Percentiles rank a stretch among this genome's conserved stretches.
Evolutionary conservation across 2,888 invertebrate genomes (phyloP).

Genomic region (Geophilus truncorum): DNA sequence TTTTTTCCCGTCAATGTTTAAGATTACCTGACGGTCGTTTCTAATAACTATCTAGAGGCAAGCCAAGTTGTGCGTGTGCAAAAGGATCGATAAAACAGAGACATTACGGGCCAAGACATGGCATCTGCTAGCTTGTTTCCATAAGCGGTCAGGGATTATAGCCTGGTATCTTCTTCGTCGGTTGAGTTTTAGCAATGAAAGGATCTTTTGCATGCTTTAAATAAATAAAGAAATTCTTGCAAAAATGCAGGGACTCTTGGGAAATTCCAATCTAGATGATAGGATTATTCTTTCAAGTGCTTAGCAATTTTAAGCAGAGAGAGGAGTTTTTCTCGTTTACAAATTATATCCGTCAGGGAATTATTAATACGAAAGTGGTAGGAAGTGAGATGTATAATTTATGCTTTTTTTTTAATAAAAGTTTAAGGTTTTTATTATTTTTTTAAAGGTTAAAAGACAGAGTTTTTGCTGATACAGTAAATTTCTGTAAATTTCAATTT

Average conservation of each 20-base stretch:
- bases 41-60: constrained; percentile 25
- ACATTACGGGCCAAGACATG: constrained; percentile 1
- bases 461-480: too few species aligned
- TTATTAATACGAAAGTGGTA: not conserved
- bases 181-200: not conserved
- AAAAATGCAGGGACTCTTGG: not conserved
- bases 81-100: constrained; percentile 27
- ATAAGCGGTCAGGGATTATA: constrained; percentile 27
- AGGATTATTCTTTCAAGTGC: constrained; percentile 8
- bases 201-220: not conserved
- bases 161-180: not conserved
- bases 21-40: constrained; percentile 23
- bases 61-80: not conserved
- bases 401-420: not conserved
- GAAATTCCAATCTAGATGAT: not conserved
- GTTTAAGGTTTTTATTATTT: not conserved
- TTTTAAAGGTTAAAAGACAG: not conserved
- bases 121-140: constrained; percentile 21
- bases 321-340: not conserved
- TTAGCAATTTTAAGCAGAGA: constrained; percentile 5
- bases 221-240: not conserved
- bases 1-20: constrained; percentile 12
- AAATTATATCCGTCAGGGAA: constrained; percentile 16
- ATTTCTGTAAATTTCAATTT: too few species aligned
- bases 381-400: not conserved